These are phyloP conservation scores for Callyntrura guangdongensis DNA, from an alignment of 2,888 invertebrate species.

Conservation along the genomic window DNA sequence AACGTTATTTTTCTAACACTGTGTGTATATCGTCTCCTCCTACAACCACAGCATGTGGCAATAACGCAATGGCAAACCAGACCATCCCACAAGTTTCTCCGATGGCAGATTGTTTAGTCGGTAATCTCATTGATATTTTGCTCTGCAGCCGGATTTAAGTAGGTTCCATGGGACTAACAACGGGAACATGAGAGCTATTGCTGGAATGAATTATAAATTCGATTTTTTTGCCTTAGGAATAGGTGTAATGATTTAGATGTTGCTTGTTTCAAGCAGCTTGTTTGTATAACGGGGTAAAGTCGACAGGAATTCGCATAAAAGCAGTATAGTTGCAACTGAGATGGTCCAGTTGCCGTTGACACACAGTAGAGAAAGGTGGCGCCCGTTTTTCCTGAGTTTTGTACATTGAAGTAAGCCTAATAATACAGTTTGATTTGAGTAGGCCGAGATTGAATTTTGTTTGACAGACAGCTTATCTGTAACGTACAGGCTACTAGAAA, in stretches of 20 bases:
- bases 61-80: too few relatives aligned
- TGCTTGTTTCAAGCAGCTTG: neutral
- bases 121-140: neutral
- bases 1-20: too few relatives aligned
- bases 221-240: neutral
- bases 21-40: too few relatives aligned
- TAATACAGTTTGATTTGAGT: too few relatives aligned
- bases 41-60: too few relatives aligned
- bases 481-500: neutral
- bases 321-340: neutral
- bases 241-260: neutral
- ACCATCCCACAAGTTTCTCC: too few relatives aligned
- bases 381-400: neutral
- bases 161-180: slow-evolving; percentile 16
- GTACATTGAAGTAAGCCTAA: neutral
- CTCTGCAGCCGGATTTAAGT: neutral
- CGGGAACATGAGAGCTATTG: neutral
- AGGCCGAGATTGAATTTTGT: too few relatives aligned
- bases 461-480: neutral
- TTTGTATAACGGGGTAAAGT: neutral
- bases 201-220: neutral
- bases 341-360: neutral
- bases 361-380: neutral
- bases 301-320: slow-evolving; percentile 7
- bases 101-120: too few relatives aligned